phyloP scores from a whole-genome alignment of 2,888 invertebrate species.

The Tipula unca region DNA sequence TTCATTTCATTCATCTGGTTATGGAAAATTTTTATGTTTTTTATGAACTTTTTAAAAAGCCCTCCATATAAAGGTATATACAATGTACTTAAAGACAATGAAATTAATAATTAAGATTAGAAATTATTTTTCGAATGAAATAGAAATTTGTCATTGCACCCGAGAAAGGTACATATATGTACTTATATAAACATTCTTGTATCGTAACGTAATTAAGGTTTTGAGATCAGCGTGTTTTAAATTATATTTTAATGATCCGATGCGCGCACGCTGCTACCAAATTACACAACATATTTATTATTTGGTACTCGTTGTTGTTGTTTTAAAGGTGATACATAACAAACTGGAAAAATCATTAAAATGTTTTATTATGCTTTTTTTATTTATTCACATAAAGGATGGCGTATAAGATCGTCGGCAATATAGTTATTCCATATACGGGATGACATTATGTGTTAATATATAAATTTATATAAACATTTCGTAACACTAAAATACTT shows the following conservation, averaged over 20 bases:
- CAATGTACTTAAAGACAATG: background rate
- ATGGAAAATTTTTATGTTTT: background rate
- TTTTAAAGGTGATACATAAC: background rate
- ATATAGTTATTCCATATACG: background rate
- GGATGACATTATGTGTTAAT: background rate
- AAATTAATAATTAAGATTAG: background rate
- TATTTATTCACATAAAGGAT: background rate
- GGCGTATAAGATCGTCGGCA: background rate
- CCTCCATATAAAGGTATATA: background rate
- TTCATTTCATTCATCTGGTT: background rate
- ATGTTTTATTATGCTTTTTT: background rate
- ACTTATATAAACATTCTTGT: background rate
- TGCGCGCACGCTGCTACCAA: background rate
- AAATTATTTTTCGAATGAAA: background rate
- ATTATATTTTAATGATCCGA: background rate
- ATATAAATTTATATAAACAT: background rate
- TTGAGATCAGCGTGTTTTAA: background rate
- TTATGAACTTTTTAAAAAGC: background rate
- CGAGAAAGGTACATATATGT: background rate
- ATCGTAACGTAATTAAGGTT: conserved; percentile 2
- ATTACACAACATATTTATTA: background rate
- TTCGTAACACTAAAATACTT: background rate
- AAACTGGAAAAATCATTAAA: background rate
- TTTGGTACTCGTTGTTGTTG: background rate
- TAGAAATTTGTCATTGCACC: conserved; percentile 8